Conservation (phyloP, 1,140 invertebrate genomes). For the Pseudomyrmex flavicornis region DNA sequence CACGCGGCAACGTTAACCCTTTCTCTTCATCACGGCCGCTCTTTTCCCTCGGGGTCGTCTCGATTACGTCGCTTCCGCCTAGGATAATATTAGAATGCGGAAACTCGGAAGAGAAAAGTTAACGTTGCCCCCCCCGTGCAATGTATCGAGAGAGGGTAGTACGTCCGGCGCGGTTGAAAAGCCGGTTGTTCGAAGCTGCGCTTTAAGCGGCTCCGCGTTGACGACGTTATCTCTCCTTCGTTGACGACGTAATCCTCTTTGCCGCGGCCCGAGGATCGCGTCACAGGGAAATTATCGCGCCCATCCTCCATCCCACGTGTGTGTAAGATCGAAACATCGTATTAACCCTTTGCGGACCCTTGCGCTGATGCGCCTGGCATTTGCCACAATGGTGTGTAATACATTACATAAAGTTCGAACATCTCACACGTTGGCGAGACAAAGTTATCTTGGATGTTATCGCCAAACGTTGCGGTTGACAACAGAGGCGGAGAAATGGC, state of each 20-base stretch:
- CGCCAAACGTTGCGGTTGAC: background rate
- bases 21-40: too few species aligned
- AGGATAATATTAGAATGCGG: constrained; percentile 33
- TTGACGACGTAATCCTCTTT: constrained; percentile 49
- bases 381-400: too few species aligned
- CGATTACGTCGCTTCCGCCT: constrained; percentile 21
- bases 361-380: too few species aligned
- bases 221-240: constrained; percentile 36
- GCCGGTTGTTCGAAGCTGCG: constrained; percentile 13
- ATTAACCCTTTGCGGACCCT: constrained; percentile 15
- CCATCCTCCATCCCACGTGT: background rate
- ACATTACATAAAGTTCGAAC: too few species aligned
- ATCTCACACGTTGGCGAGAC: too few species aligned
- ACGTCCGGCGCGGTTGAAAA: constrained; percentile 17
- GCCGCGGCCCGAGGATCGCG: constrained; percentile 5
- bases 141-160: too few species aligned
- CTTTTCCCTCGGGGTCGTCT: background rate
- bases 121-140: too few species aligned
- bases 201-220: constrained; percentile 31
- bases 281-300: constrained; percentile 40
- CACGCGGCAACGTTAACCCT: background rate
- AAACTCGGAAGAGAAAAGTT: constrained; percentile 34
- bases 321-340: constrained; percentile 45
- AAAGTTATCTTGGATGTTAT: background rate
- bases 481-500: background rate